These are phyloP conservation scores for Festucalex cinctus DNA, from an alignment of 2,113 vertebrate genomes.

Conservation along the genomic window DNA sequence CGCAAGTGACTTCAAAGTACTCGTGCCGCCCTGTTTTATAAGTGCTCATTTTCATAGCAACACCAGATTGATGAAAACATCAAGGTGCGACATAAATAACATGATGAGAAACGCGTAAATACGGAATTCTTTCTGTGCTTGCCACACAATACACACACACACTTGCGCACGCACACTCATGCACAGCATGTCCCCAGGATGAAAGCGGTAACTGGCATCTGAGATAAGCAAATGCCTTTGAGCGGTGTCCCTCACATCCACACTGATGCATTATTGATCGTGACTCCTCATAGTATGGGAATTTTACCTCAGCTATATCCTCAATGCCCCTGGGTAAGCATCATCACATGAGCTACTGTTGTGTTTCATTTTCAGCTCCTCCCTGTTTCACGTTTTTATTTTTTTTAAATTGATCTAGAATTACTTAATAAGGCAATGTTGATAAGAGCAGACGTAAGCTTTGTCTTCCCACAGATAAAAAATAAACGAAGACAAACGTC, in stretches of 20 bases:
- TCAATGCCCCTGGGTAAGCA: constrained; percentile 47
- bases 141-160: constrained; percentile 34
- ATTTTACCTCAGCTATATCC: constrained; percentile 46
- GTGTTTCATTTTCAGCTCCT: constrained; percentile 32
- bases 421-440: constrained; percentile 18
- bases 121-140: constrained; percentile 53
- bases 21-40: constrained; percentile 47
- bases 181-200: constrained; percentile 56
- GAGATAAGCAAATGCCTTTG: constrained; percentile 74
- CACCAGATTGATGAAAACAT: constrained; percentile 63
- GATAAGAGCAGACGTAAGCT: constrained; percentile 11
- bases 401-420: constrained; percentile 34
- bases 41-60: constrained; percentile 56
- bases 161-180: constrained; percentile 22
- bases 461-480: neutral
- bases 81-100: constrained; percentile 66
- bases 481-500: constrained; percentile 2
- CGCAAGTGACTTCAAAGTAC: constrained; percentile 43
- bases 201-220: constrained; percentile 71
- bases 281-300: constrained; percentile 58
- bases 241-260: constrained; percentile 68
- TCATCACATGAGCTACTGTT: constrained; percentile 48
- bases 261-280: constrained; percentile 75
- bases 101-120: constrained; percentile 64
- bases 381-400: constrained; percentile 14